A percentile compares a stretch with the other conserved stretches of the same genome.
Evolutionary conservation across 2,797 vertebrate species (phyloP).

Genomic region (Pseudotriccus pelzelni): DNA sequence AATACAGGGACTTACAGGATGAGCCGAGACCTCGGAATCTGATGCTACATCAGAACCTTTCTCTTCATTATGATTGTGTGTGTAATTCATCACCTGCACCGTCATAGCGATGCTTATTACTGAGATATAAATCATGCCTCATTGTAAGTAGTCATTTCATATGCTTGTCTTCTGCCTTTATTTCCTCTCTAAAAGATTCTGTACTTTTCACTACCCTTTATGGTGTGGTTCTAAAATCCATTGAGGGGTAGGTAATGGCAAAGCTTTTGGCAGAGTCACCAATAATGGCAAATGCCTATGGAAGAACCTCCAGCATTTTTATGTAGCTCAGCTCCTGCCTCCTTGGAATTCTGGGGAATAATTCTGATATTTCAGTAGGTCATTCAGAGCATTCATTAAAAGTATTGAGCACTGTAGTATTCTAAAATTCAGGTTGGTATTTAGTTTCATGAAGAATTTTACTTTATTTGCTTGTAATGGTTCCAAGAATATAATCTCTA

Average conservation of each 20-base stretch:
- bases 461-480: background rate
- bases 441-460: background rate
- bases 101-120: background rate
- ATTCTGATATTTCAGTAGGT: background rate
- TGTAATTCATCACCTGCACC: background rate
- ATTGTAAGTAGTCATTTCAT: background rate
- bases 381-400: background rate
- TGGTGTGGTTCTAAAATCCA: background rate
- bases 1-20: background rate
- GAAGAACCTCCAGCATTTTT: background rate
- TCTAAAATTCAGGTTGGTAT: background rate
- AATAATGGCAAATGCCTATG: background rate
- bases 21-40: background rate
- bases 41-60: background rate
- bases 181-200: background rate
- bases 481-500: background rate
- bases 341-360: background rate
- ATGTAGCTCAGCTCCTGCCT: background rate
- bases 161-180: background rate
- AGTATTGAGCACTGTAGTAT: fast-evolving
- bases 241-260: background rate
- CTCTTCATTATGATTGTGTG: fast-evolving
- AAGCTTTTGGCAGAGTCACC: background rate
- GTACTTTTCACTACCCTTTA: background rate
- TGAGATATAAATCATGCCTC: background rate